Base-by-base conservation (phyloP, 1,140 invertebrate genomes). In the Agrypnia vestita region DNA sequence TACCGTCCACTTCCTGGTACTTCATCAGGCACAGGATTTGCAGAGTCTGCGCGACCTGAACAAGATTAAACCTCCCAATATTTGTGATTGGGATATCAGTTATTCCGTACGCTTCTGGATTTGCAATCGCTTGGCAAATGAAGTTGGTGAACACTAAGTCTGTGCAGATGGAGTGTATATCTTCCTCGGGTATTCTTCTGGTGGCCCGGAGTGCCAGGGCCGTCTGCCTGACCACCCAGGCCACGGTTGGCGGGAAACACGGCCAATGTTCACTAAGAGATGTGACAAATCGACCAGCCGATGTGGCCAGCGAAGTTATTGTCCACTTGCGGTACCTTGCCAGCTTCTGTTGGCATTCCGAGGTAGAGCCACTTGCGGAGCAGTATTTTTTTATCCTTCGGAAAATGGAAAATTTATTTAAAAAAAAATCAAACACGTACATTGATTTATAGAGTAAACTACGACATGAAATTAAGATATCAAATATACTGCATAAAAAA, bases 51-150 rank as follows among this genome's bases (percentile, higher is more conserved):
- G 94, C 94, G 11, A 95, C 92, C 90, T 98, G 97, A 86, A 97
- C 97, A 4, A 99, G 90, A 91, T 99, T 99, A 86, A 97, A 97
- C 25, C 97, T 89, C 6, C 96, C 96, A 47, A 97, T 93, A 81
- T 96, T 93, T 75, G 95, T 97, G 46, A 99, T 96, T n/a, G 96
- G 96, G 0, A 95, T 95, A 86, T 98, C 97, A 0, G 96, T 96
- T 61, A 99, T 96, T n/a, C 97, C 97, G 87, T 97, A 95, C 0
- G 96, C 94, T 88, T 99, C 98, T 0, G 98, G 98, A 90, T 98
- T 97, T 35, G 98, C 95, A 59, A 99, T 97, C 0, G 97, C 98
- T 9, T 97, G 97, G 85, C 98, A 99, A 78, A 99, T 96, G 84
- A 99, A 99, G 84, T 96, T 93, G 1, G 95, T 96, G 86, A 99